phyloP scores from a whole-genome alignment of 2,888 invertebrate genomes.

The Scaptomyza polygonia region DNA sequence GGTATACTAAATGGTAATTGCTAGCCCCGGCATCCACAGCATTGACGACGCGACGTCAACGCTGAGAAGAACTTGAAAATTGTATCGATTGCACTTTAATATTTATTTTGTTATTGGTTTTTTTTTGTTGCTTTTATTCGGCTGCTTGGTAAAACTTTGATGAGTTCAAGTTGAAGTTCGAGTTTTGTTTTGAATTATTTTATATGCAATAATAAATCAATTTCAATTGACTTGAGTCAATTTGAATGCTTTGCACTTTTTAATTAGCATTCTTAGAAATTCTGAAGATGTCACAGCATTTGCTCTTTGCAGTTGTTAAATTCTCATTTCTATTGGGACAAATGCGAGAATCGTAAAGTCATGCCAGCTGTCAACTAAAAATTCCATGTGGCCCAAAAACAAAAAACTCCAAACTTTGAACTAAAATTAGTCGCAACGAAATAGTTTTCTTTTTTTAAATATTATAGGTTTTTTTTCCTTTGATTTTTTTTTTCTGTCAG shows the following conservation, averaged over 20 bases:
- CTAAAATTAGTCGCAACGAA: slow-evolving; percentile 36
- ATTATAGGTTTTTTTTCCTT: too few species aligned
- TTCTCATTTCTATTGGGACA: slow-evolving; percentile 10
- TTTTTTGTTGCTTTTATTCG: neutral
- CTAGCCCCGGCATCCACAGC: neutral
- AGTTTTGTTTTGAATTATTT: neutral
- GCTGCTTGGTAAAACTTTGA: neutral
- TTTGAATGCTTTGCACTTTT: slow-evolving; percentile 36
- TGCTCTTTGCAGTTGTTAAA: slow-evolving; percentile 6
- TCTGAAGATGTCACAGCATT: neutral
- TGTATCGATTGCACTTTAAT: slow-evolving; percentile 67
- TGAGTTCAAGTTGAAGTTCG: neutral
- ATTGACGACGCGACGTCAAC: too few species aligned
- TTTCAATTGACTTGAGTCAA: slow-evolving; percentile 44
- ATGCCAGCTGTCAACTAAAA: slow-evolving; percentile 36
- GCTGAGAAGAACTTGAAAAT: slow-evolving; percentile 25
- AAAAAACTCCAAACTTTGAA: slow-evolving; percentile 18
- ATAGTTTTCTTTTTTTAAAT: neutral
- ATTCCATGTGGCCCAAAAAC: slow-evolving; percentile 17
- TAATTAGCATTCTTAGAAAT: slow-evolving; percentile 5
- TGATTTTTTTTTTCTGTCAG: neutral
- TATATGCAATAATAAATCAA: neutral
- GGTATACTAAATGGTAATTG: slow-evolving; percentile 6
- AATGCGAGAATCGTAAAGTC: neutral
- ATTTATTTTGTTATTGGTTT: slow-evolving; percentile 1